phyloP scores from a whole-genome alignment of 2,888 invertebrate species.

The Nomada fucata region DNA sequence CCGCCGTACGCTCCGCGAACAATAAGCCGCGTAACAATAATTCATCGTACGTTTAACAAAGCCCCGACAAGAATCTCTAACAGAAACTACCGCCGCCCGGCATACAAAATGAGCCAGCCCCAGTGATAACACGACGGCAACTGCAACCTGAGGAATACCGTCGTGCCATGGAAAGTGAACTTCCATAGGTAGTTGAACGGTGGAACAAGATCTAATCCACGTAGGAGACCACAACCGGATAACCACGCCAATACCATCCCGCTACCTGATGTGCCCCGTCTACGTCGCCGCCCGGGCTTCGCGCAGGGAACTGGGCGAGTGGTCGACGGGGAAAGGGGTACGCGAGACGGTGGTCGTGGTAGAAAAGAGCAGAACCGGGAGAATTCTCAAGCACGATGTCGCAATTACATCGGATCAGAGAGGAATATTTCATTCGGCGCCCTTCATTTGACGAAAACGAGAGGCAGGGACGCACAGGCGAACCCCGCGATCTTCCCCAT shows the following conservation, averaged over 20 bases:
- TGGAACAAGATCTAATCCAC: constrained; percentile 60
- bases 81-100: too few relatives aligned
- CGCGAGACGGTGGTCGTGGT: constrained; percentile 7
- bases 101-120: too few relatives aligned
- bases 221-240: constrained; percentile 50
- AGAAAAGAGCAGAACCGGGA: constrained; percentile 61
- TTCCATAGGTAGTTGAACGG: constrained; percentile 46
- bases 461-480: constrained; percentile 41
- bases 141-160: not conserved
- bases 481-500: constrained; percentile 32
- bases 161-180: constrained; percentile 58
- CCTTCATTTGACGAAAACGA: constrained; percentile 69
- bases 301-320: constrained; percentile 25
- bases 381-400: constrained; percentile 79
- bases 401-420: constrained; percentile 83
- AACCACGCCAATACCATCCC: constrained; percentile 50
- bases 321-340: constrained; percentile 15
- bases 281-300: constrained; percentile 18
- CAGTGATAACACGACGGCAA: not conserved
- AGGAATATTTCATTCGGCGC: constrained; percentile 81
- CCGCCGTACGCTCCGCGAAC: too few relatives aligned
- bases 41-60: too few relatives aligned
- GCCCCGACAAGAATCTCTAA: not conserved
- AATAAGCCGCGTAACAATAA: too few relatives aligned
- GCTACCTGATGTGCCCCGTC: constrained; percentile 17